Evolutionary conservation across 2,888 invertebrate genomes (phyloP).

Genomic region (Cantharis rustica): DNA sequence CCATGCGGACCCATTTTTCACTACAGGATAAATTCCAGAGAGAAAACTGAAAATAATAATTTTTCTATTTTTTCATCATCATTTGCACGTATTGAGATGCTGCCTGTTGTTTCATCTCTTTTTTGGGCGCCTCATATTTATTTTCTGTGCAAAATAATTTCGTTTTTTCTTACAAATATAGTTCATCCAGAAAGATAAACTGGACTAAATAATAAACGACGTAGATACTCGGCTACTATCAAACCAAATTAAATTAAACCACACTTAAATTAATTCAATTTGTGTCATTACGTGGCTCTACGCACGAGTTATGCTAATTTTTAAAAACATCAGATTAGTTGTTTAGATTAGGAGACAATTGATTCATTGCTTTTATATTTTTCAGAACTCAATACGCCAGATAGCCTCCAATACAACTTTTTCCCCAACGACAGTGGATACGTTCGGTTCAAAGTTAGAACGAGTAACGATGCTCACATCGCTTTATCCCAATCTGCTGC

Average conservation of each 20-base stretch:
- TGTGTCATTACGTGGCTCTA: neutral
- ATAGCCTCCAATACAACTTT: slow-evolving; percentile 82
- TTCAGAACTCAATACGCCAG: slow-evolving; percentile 78
- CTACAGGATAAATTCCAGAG: too few relatives aligned
- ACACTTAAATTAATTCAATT: neutral
- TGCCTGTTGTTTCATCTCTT: too few relatives aligned
- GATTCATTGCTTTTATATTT: slow-evolving; percentile 37
- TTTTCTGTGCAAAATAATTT: too few relatives aligned
- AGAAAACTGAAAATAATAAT: too few relatives aligned
- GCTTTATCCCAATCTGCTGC: slow-evolving; percentile 74
- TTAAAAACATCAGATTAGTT: neutral
- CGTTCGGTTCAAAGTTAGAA: slow-evolving; percentile 77
- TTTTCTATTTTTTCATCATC: too few relatives aligned
- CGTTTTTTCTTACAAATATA: neutral
- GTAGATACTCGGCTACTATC: neutral
- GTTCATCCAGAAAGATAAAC: neutral
- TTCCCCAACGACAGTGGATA: slow-evolving; percentile 72
- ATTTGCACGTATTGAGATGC: too few relatives aligned
- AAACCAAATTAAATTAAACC: neutral
- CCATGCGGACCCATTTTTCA: too few relatives aligned
- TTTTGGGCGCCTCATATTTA: too few relatives aligned
- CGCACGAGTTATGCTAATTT: neutral
- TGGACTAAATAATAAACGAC: neutral
- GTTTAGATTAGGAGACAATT: neutral
- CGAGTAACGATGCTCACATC: slow-evolving; percentile 84